Conservation (phyloP, 2,797 vertebrate genomes). For the Chelon labrosus region DNA sequence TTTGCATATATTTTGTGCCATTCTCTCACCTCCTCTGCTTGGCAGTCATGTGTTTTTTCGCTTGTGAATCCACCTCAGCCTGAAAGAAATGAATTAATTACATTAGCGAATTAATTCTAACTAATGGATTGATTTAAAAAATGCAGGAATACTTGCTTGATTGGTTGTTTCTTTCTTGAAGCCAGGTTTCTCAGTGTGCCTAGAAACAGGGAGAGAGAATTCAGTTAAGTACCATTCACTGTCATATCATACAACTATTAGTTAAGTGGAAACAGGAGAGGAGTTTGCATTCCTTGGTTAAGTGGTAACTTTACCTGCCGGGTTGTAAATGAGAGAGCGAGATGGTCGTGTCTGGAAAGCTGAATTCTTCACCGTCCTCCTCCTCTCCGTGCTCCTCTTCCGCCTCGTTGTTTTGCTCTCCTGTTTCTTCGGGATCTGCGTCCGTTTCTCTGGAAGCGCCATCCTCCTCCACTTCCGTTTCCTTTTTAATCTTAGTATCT, state of each 20-base stretch:
- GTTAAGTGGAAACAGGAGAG: neutral
- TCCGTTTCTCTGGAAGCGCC: constrained; percentile 22
- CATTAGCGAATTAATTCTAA: neutral
- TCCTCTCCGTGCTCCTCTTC: constrained; percentile 56
- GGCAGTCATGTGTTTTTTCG: constrained; percentile 91
- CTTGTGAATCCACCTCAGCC: constrained; percentile 82
- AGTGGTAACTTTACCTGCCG: constrained; percentile 84
- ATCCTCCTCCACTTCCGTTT: constrained; percentile 52
- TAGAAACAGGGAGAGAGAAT: constrained; percentile 38
- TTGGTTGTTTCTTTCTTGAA: constrained; percentile 81
- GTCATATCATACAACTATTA: neutral
- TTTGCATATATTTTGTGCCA: neutral
- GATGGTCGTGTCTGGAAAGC: constrained; percentile 94
- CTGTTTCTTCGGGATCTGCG: constrained; percentile 13
- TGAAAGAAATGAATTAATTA: constrained; percentile 70
- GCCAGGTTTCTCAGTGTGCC: constrained; percentile 73
- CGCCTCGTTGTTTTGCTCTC: constrained; percentile 17
- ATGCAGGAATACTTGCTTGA: constrained; percentile 78
- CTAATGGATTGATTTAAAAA: neutral
- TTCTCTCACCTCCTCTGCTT: constrained; percentile 92
- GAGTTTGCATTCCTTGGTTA: neutral
- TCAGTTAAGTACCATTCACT: neutral
- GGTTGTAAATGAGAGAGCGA: constrained; percentile 93
- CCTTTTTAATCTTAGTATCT: constrained; percentile 36
- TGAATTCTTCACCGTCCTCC: constrained; percentile 74